These are phyloP conservation scores for Ramphastos sulfuratus DNA, from an alignment of 2,113 vertebrate species.

Conservation along the genomic window DNA sequence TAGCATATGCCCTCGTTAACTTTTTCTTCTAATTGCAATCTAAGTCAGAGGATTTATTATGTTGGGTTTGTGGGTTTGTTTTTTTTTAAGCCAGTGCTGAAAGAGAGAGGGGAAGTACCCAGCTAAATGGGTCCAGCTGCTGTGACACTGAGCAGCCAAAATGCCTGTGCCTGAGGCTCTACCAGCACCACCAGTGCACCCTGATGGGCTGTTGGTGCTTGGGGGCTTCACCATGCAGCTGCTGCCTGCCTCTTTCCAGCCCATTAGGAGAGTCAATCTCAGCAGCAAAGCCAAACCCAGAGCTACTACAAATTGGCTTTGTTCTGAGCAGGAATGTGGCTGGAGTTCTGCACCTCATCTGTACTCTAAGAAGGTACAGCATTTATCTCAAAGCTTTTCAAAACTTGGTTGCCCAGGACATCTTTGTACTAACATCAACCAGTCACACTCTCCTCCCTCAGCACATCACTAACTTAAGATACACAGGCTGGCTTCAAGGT, in stretches of 20 bases:
- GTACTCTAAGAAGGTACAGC: rapidly evolving
- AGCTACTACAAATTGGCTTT: constrained; percentile 17
- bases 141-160: constrained; percentile 67
- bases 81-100: not conserved
- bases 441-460: not conserved
- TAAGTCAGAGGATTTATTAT: not conserved
- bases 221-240: constrained; percentile 46
- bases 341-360: not conserved
- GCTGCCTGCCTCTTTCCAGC: constrained; percentile 31
- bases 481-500: not conserved
- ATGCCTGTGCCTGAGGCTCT: constrained; percentile 49
- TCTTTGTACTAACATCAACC: not conserved
- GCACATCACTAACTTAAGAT: not conserved
- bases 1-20: constrained; percentile 78
- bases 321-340: not conserved
- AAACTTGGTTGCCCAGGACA: not conserved
- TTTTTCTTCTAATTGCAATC: constrained; percentile 57
- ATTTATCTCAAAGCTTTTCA: not conserved
- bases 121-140: constrained; percentile 73
- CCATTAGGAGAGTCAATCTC: not conserved
- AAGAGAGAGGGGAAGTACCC: constrained; percentile 34
- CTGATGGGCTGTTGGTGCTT: constrained; percentile 49
- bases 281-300: not conserved
- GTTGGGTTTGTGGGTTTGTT: not conserved
- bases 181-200: constrained; percentile 65